These are phyloP conservation scores for Todus mexicanus DNA, from an alignment of 2,797 vertebrate genomes.

Conservation along the genomic window DNA sequence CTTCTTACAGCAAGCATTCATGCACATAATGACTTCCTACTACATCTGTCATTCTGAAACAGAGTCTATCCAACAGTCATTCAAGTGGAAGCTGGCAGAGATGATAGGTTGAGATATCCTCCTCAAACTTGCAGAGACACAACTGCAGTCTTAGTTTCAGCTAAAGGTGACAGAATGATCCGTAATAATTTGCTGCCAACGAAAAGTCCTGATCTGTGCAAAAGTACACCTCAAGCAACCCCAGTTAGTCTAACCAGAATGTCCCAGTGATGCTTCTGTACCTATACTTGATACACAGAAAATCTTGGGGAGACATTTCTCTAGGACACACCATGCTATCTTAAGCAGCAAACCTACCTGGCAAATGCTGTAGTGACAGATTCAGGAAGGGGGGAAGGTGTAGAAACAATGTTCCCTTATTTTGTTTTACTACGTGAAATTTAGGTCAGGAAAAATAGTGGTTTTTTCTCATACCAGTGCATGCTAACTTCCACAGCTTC, in stretches of 20 bases:
- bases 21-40: not conserved
- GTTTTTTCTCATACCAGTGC: fast-evolving
- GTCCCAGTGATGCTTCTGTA: not conserved
- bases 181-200: not conserved
- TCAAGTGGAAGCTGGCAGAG: not conserved
- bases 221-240: not conserved
- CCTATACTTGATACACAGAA: not conserved
- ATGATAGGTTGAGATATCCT: not conserved
- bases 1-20: not conserved
- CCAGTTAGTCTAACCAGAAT: not conserved
- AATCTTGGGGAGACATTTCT: not conserved
- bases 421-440: not conserved
- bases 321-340: not conserved
- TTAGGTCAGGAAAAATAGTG: not conserved
- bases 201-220: not conserved
- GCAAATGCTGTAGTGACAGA: not conserved
- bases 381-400: not conserved
- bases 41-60: not conserved
- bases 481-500: not conserved
- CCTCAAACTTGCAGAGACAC: not conserved
- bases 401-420: not conserved
- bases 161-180: not conserved
- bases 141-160: not conserved
- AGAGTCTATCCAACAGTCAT: not conserved
- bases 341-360: not conserved